Percentiles rank a stretch among this genome's conserved stretches.
Evolutionary conservation across 2,888 invertebrate species (phyloP).

Genomic region (Blastobasis lacticolella): DNA sequence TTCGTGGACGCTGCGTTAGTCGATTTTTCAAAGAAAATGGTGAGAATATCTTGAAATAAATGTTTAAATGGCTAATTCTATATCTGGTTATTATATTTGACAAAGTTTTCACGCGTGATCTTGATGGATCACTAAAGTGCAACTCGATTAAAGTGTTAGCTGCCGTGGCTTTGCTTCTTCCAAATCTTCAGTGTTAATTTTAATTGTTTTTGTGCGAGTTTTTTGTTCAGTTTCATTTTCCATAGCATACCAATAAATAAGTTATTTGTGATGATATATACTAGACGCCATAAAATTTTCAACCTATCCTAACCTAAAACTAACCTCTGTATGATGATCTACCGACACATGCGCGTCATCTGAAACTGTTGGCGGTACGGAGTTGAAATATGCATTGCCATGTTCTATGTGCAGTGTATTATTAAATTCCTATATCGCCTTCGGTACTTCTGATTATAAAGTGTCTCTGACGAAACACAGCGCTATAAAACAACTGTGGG

Average conservation of each 20-base stretch:
- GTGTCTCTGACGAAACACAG: slow-evolving; percentile 57
- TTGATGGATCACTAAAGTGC: too few relatives aligned
- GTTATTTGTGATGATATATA: too few relatives aligned
- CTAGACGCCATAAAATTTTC: neutral
- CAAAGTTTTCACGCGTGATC: too few relatives aligned
- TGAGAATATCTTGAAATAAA: slow-evolving; percentile 31
- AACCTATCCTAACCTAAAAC: neutral
- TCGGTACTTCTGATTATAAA: slow-evolving; percentile 55
- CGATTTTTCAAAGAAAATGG: slow-evolving; percentile 31
- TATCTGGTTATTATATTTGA: too few relatives aligned
- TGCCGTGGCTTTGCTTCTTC: too few relatives aligned
- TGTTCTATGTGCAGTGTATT: slow-evolving; percentile 58
- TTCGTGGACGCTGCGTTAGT: slow-evolving; percentile 23
- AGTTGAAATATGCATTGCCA: slow-evolving; percentile 36
- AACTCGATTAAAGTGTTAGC: too few relatives aligned
- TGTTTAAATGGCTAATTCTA: neutral
- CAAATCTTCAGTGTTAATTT: too few relatives aligned
- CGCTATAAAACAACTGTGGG: neutral
- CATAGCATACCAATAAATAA: too few relatives aligned
- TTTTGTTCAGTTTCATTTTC: too few relatives aligned
- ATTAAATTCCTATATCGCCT: slow-evolving; percentile 35
- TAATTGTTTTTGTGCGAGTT: too few relatives aligned
- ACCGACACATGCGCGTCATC: slow-evolving; percentile 75
- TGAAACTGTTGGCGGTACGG: slow-evolving; percentile 50
- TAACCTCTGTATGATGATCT: slow-evolving; percentile 49